Percentiles rank a stretch among this genome's conserved stretches.
Evolutionary conservation across 1,140 invertebrate species (phyloP).

Genomic region (Episyrphus balteatus): DNA sequence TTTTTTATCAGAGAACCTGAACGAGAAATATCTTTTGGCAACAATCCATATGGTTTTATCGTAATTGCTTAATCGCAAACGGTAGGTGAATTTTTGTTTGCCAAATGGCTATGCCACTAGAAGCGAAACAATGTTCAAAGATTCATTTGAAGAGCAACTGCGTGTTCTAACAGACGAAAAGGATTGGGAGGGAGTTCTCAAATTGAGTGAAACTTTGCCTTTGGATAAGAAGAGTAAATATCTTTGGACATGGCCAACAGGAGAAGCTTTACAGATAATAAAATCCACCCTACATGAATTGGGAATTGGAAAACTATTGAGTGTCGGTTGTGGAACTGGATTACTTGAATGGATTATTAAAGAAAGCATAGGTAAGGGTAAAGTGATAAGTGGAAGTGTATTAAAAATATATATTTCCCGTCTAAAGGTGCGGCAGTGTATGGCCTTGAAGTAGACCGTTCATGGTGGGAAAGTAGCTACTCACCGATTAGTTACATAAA

Average conservation of each 20-base stretch:
- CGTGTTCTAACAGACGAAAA: slow-evolving; percentile 3
- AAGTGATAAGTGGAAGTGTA: slow-evolving; percentile 10
- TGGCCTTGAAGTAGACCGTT: slow-evolving; percentile 47
- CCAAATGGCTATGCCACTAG: slow-evolving; percentile 1
- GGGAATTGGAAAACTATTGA: slow-evolving; percentile 14
- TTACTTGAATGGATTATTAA: slow-evolving; percentile 26
- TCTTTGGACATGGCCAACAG: slow-evolving; percentile 47
- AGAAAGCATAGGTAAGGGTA: slow-evolving; percentile 15
- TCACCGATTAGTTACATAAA: slow-evolving; percentile 43
- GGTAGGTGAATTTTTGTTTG: slow-evolving; percentile 1
- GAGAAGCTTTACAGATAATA: slow-evolving; percentile 37
- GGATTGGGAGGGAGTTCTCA: slow-evolving; percentile 18
- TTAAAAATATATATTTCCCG: slow-evolving; percentile 17
- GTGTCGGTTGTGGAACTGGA: slow-evolving; percentile 29
- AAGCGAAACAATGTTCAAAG: slow-evolving; percentile 17
- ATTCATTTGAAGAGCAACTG: slow-evolving; percentile 16
- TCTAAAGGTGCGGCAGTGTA: slow-evolving; percentile 32
- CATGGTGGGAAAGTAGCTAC: slow-evolving; percentile 51
- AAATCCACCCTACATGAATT: slow-evolving; percentile 8
- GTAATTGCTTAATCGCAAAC: not conserved
- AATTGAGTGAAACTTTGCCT: slow-evolving; percentile 14
- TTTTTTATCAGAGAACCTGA: not conserved
- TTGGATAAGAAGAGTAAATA: slow-evolving; percentile 33
- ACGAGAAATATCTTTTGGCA: slow-evolving; percentile 1
- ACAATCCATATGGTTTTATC: slow-evolving; percentile 13